Evolutionary conservation across 2,888 invertebrate species (phyloP), one percentile per base, ranked within the genome.

Genomic region (Myathropa florea): DNA sequence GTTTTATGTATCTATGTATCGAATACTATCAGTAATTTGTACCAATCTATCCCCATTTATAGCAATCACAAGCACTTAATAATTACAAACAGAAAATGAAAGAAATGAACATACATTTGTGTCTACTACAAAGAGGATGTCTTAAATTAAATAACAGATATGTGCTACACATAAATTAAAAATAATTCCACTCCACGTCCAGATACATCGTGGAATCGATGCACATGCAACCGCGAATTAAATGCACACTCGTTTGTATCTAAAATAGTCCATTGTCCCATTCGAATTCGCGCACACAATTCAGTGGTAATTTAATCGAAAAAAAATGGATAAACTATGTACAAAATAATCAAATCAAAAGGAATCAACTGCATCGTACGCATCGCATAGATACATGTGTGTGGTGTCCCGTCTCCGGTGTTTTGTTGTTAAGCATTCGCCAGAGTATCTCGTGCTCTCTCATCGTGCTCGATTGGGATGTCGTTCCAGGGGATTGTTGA

Each of bases 401-500:
- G 23, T 24, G 30, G 12, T 12, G 10, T 33, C n/a, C n/a, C n/a
- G 33, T 10, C 30, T 33, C 30, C 30, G 9, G 30, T n/a, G 33
- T 10, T 6, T 39, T 78, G 59, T 39, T 68, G 81, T 85, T 73
- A 82, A 77, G 81, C 77, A 85, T 77, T 68, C 81, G 81, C 67
- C 81, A 46, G 30, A 81, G 76, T 55, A 61, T 46, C 72, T 30
- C 57, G 9, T 30, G 36, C 9, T 14, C 23, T 0, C 1, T 30
- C 28, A 1, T 39, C 39, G 14, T 4, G 14, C 14, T 39, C n/a
- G 33, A 23, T 64, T 3, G 33, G 14, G n/a, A 55, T 18, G 2
- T 72, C 67, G 33, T 81, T 78, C 85, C 85, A 85, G 60, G 85
- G 85, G 26, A 85, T 85, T 1, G 68, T 46, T n/a, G 85, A 72